Conservation (phyloP, 1,140 invertebrate genomes). For the Drosophila tropicalis region DNA sequence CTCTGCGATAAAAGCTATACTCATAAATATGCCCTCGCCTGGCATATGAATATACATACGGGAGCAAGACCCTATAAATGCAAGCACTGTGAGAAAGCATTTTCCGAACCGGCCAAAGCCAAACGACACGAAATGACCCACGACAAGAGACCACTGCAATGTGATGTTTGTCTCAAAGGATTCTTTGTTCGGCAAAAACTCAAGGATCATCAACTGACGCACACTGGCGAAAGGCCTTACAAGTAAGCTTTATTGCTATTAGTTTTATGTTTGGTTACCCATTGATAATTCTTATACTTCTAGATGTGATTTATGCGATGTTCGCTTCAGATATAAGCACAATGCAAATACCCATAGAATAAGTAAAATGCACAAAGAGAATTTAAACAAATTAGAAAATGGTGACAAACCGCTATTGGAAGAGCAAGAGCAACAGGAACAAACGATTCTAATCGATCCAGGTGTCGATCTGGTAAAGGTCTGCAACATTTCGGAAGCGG, state of each 20-base stretch:
- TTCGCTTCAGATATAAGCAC: constrained; percentile 15
- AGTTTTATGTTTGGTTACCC: background rate
- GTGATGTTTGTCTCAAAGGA: constrained; percentile 58
- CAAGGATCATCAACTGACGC: constrained; percentile 57
- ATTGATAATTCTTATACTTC: background rate
- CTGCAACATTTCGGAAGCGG: background rate
- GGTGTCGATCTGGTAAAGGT: background rate
- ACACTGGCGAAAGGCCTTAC: constrained; percentile 63
- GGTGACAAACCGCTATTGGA: background rate
- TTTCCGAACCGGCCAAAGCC: constrained; percentile 46
- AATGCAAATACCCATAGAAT: constrained; percentile 14
- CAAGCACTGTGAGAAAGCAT: constrained; percentile 52
- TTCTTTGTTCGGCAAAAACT: constrained; percentile 47
- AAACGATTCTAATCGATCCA: background rate
- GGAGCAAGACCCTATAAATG: constrained; percentile 49
- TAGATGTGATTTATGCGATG: constrained; percentile 13
- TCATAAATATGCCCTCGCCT: constrained; percentile 54
- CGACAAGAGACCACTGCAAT: constrained; percentile 61
- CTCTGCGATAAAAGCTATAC: constrained; percentile 60
- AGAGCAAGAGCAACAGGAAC: background rate
- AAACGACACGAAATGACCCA: constrained; percentile 59
- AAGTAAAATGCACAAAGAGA: constrained; percentile 19
- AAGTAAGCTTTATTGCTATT: constrained; percentile 4
- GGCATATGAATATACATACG: constrained; percentile 52
- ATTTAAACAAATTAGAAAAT: constrained; percentile 8